Evolutionary conservation across 1,140 invertebrate species (phyloP), one percentile per base, ranked within the genome.

Genomic region (Archegozetes longisetosus): DNA sequence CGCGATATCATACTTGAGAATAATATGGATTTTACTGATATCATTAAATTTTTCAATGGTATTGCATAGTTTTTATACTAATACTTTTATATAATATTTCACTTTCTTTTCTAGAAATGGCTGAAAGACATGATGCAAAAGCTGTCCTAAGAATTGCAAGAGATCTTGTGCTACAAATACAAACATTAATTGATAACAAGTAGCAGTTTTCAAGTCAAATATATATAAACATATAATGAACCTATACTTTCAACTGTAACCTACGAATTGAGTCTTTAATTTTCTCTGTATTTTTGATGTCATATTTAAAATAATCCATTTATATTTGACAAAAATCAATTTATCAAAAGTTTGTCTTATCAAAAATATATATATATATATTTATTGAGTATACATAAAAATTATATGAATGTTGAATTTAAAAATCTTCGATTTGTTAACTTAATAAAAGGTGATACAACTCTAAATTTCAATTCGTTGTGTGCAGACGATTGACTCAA

Each of bases 21-120:
- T 73, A 82, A 84, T 65, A 95, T 96, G 89, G 90, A 95, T 71
- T 95, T 94, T 71, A 95, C 91, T 0, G 92, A 96, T 72, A 91
- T 95, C 65, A 96, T 96, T 68, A 94, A 93, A 71, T 96, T 95
- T 73, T 95, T 94, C 69, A 95, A 95, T 75, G 89, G 88, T 91
- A 73, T 74, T 73, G 61, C 14, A 23, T 2, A 26, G 9, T 61
- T 27, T 28, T n/a, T 13, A 14, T 23, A 62, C 14, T 60, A 2
- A 25, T 51, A 28, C 17, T 9, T 51, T 12, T 48, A 53, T 13
- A 12, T 54, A 60, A 53, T 26, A 29, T 23, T 23, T 48, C 24
- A 46, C 55, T 61, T 71, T 74, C 68, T 64, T 70, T 80, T 79
- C 59, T 74, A 92, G 89, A 94, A 84, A 93, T 93, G 89, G 89